phyloP scores from a whole-genome alignment of 2,797 vertebrate species.

The Chaenodraco wilsoni region DNA sequence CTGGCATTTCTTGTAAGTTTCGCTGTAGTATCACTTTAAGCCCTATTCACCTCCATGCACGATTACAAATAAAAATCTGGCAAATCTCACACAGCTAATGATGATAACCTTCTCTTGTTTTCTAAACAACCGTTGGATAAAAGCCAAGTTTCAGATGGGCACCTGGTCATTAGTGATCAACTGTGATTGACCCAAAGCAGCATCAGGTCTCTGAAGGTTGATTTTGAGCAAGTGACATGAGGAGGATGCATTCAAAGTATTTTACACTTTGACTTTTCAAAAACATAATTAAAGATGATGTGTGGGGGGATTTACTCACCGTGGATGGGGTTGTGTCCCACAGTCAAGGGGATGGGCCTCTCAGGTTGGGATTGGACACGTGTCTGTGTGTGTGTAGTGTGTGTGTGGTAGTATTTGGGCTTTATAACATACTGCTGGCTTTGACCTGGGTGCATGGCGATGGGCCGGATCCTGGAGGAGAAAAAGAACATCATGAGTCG shows the following conservation, averaged over 20 bases:
- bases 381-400: constrained; percentile 84
- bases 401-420: constrained; percentile 90
- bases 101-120: no score
- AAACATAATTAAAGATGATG: neutral
- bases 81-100: no score
- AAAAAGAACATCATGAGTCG: constrained; percentile 10
- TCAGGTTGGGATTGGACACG: constrained; percentile 85
- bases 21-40: no score
- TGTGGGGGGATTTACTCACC: constrained; percentile 83
- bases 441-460: constrained; percentile 88
- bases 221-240: neutral
- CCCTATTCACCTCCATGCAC: no score
- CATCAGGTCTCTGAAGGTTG: no score
- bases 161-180: no score
- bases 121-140: no score
- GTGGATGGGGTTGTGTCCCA: constrained; percentile 85
- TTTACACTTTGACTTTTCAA: neutral
- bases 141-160: no score
- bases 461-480: constrained; percentile 85
- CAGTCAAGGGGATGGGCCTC: constrained; percentile 87
- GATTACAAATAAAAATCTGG: no score
- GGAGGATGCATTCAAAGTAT: neutral
- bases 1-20: no score
- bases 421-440: constrained; percentile 91
- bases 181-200: no score